Conservation (phyloP, 2,797 vertebrate genomes). For the Labeo calbasu region DNA sequence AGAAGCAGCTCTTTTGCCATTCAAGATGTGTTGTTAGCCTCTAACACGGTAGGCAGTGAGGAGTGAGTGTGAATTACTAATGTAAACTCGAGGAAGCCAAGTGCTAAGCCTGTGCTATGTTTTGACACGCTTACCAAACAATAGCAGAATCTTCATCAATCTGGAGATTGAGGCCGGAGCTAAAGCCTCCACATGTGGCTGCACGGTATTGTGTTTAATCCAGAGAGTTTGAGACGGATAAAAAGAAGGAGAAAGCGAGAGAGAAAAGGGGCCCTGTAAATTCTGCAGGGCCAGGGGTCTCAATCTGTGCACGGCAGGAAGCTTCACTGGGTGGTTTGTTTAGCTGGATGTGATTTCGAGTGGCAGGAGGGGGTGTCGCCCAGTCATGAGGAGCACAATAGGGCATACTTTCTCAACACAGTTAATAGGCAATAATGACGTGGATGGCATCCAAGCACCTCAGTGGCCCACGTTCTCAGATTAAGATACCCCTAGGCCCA, state of each 20-base stretch:
- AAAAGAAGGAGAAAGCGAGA: conserved; percentile 16
- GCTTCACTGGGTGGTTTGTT: conserved; percentile 77
- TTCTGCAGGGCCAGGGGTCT: conserved; percentile 78
- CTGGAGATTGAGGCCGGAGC: conserved; percentile 69
- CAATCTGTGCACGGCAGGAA: conserved; percentile 77
- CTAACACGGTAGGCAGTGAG: conserved; percentile 55
- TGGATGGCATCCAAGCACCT: conserved; percentile 76
- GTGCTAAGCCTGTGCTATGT: conserved; percentile 77
- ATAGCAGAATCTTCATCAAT: conserved; percentile 79
- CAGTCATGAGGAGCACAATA: conserved; percentile 79
- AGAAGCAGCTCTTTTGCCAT: not conserved
- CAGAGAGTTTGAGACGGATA: conserved; percentile 30
- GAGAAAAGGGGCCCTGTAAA: conserved; percentile 63
- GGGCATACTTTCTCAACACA: conserved; percentile 78
- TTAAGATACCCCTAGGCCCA: conserved; percentile 71
- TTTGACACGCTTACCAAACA: conserved; percentile 84
- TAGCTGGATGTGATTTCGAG: conserved; percentile 83
- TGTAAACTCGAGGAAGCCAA: conserved; percentile 79
- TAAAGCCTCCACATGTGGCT: conserved; percentile 81
- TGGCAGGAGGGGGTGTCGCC: conserved; percentile 79
- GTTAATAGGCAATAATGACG: conserved; percentile 82
- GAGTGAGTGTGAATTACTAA: conserved; percentile 72
- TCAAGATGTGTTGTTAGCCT: conserved; percentile 15
- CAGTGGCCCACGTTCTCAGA: conserved; percentile 69
- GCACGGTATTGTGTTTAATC: conserved; percentile 80